A percentile compares a stretch with the other conserved stretches of the same genome.
Conservation (phyloP, 2,113 vertebrate species). For the Dicaeum eximium region DNA sequence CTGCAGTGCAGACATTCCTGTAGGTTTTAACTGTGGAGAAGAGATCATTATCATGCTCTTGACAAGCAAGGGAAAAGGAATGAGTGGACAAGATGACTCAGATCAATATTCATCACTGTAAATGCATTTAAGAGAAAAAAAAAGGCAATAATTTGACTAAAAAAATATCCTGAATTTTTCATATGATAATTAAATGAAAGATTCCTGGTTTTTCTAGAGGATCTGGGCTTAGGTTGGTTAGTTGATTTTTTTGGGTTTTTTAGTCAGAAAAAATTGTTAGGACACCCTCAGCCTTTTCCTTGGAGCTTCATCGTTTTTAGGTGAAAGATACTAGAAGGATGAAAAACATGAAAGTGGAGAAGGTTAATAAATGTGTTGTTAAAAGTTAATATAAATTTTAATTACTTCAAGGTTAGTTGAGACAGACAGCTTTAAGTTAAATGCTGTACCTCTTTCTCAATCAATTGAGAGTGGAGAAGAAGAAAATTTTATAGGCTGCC, state of each 20-base stretch:
- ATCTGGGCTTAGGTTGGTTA: neutral
- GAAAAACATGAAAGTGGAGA: neutral
- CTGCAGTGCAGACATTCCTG: neutral
- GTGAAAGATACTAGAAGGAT: neutral
- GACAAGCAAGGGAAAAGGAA: neutral
- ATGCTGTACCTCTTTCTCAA: neutral
- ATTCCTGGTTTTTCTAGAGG: neutral
- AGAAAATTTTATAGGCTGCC: neutral
- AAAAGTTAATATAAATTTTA: neutral
- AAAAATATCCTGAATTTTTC: neutral
- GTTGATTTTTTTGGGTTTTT: rapidly evolving
- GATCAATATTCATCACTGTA: neutral
- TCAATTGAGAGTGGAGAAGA: neutral
- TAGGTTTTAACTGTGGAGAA: neutral
- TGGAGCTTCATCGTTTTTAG: neutral
- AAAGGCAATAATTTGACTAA: neutral
- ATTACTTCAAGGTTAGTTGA: neutral
- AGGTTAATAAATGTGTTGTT: neutral
- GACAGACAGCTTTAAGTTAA: neutral
- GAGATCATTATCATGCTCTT: neutral
- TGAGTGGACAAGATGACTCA: neutral
- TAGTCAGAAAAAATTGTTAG: neutral
- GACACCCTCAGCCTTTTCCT: neutral
- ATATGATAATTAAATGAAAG: neutral
- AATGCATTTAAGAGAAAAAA: neutral